phyloP scores from a whole-genome alignment of 2,113 vertebrate species.

The Scalopus aquaticus region DNA sequence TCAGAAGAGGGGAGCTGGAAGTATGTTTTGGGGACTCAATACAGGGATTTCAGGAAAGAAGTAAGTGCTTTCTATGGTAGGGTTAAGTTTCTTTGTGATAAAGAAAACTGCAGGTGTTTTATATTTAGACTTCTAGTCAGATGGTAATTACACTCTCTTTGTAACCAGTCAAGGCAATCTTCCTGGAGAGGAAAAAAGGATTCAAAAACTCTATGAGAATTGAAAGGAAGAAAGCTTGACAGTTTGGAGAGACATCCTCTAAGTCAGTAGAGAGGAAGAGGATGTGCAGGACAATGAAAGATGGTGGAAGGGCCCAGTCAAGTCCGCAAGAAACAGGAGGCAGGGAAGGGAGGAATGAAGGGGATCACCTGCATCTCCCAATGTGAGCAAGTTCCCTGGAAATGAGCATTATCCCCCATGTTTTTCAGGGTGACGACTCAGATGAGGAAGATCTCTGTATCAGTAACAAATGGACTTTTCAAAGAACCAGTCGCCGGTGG shows the following conservation, averaged over 20 bases:
- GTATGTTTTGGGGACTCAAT: neutral
- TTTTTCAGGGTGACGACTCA: slow-evolving; percentile 93
- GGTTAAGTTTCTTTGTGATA: neutral
- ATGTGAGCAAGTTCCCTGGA: neutral
- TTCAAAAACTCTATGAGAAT: neutral
- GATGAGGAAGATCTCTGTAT: slow-evolving; percentile 97
- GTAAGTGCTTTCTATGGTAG: neutral
- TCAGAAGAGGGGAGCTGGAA: neutral
- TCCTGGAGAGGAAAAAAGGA: neutral
- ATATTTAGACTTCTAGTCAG: slow-evolving; percentile 18
- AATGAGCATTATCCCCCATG: neutral
- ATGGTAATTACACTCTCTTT: neutral
- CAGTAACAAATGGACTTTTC: slow-evolving; percentile 98
- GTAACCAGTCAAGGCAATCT: neutral
- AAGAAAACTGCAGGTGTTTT: neutral
- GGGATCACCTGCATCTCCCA: fast-evolving
- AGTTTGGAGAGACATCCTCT: neutral
- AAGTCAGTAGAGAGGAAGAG: neutral
- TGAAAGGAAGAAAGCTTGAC: neutral
- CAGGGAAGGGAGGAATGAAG: neutral
- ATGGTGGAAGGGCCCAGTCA: neutral
- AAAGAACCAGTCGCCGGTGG: slow-evolving; percentile 96
- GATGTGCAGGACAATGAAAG: neutral
- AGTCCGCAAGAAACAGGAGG: neutral
- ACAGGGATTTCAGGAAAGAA: neutral